Evolutionary conservation across 2,888 invertebrate species (phyloP), one percentile per base, ranked within the genome.

Genomic region (Acanthosoma haemorrhoidale): DNA sequence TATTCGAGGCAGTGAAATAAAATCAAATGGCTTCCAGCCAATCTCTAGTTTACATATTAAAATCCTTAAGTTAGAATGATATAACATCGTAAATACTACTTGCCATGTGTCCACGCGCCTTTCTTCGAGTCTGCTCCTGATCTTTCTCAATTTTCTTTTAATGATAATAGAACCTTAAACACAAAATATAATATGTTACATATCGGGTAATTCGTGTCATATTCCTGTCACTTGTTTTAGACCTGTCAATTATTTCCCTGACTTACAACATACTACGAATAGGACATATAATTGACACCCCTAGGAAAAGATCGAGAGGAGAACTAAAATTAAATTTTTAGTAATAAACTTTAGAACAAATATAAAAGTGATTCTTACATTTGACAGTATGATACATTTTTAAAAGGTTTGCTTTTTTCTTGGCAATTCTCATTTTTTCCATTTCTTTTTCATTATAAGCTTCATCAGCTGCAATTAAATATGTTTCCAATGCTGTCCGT

Each of bases 341-440:
- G n/a, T n/a, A n/a, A 16, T 15, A 31, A 29, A 32, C 31, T 2
- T n/a, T 9, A 39, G 16, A 64, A 25, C 31, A 34, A 51, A 8
- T 18, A 39, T 15, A 41, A 43, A 16, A n/a, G 18, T n/a, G 51
- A n/a, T 11, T 66, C 69, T 63, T 59, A 71, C 73, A 73, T 64
- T 71, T 73, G 8, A 73, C 71, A 8, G 73, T 73, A 15, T 73
- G 73, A 31, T 73, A 73, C 36, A 73, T 41, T 61, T 43, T 41
- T 16, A 36, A 31, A 16, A 73, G 64, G 25, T 73, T 73, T 68
- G 71, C 73, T 51, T 68, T 63, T 31, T 71, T 71, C 39, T 72
- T 72, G 13, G 39, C 51, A 9, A 25, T 25, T 29, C 51, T 25
- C 13, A n/a, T 25, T n/a, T 4, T 51, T 51, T 51, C 51, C 18